phyloP scores from a whole-genome alignment of 2,113 vertebrate genomes.

The Mirounga angustirostris region DNA sequence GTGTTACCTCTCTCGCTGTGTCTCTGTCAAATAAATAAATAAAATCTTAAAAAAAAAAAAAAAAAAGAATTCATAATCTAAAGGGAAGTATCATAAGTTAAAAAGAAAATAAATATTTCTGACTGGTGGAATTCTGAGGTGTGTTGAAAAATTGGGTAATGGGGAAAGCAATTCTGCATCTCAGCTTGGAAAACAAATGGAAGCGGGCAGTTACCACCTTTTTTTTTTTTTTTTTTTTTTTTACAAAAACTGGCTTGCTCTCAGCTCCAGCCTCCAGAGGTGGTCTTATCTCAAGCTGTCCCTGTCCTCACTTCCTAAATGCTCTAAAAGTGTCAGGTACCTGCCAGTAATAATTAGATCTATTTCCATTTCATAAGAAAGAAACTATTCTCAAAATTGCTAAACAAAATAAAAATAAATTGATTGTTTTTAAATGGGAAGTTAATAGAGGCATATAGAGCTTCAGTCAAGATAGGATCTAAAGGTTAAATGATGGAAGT shows the following conservation, averaged over 20 bases:
- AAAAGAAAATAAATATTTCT: background rate
- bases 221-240: background rate
- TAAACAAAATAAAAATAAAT: constrained; percentile 3
- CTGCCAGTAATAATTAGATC: background rate
- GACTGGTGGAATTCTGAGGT: background rate
- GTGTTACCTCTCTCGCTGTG: no score
- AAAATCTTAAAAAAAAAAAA: no score
- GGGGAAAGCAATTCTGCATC: background rate
- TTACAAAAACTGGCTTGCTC: background rate
- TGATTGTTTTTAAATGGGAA: background rate
- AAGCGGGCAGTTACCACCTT: background rate
- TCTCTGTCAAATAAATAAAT: no score
- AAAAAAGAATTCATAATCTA: background rate
- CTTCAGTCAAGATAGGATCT: background rate
- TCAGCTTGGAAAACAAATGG: background rate
- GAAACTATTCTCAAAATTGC: background rate
- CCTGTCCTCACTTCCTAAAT: background rate
- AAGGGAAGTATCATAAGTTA: background rate
- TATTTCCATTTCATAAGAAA: background rate
- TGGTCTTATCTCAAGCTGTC: background rate
- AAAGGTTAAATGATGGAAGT: background rate
- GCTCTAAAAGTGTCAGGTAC: background rate
- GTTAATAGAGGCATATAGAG: background rate
- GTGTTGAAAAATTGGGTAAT: background rate
- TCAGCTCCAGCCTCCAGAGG: background rate